A percentile compares a stretch with the other conserved stretches of the same genome.
Conservation (phyloP, 2,797 vertebrate genomes). For the Anguilla anguilla region DNA sequence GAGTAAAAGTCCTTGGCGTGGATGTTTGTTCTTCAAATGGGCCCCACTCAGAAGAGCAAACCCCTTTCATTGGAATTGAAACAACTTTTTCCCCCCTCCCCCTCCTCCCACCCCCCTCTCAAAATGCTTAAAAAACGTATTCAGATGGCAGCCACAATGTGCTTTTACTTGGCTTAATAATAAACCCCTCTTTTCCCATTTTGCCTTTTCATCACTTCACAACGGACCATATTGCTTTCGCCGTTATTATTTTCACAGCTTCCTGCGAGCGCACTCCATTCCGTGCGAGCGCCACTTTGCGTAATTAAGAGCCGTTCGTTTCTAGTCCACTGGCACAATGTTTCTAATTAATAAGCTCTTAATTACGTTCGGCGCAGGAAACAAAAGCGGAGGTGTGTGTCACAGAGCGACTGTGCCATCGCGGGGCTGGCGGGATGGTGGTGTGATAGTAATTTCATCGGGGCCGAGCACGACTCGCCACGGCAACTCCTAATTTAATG, state of each 20-base stretch:
- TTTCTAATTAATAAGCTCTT: conserved; percentile 55
- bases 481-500: conserved; percentile 51
- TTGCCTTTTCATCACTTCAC: conserved; percentile 19
- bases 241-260: conserved; percentile 25
- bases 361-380: conserved; percentile 38
- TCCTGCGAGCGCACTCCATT: conserved; percentile 19
- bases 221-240: conserved; percentile 16
- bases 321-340: conserved; percentile 39
- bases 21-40: conserved; percentile 12
- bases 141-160: conserved; percentile 18
- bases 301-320: conserved; percentile 37
- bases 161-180: conserved; percentile 19
- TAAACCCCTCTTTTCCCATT: conserved; percentile 2
- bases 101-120: not conserved
- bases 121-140: conserved; percentile 3
- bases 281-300: conserved; percentile 20
- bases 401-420: conserved; percentile 48
- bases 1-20: conserved; percentile 8
- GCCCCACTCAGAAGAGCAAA: not conserved
- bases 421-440: conserved; percentile 40
- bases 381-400: conserved; percentile 35
- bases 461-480: conserved; percentile 45
- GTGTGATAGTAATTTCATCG: conserved; percentile 56
- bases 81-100: not conserved
- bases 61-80: conserved; percentile 11